Base-by-base conservation (phyloP, 2,888 invertebrate genomes). In the Tromatobia lineatoria region DNA sequence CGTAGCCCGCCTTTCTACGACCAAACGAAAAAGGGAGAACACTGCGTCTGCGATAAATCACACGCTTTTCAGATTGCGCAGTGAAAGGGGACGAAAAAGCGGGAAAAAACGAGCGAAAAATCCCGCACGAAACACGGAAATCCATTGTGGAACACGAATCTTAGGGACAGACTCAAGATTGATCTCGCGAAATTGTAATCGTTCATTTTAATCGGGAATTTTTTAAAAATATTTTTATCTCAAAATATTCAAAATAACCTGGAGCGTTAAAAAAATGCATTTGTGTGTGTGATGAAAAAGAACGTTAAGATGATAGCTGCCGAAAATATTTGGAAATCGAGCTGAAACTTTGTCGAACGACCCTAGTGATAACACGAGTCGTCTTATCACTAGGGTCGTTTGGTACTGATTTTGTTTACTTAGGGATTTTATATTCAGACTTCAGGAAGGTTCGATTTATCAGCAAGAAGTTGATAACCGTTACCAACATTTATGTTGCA, bases 31-130 rank as follows among this genome's bases (percentile, higher is more conserved):
- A 77, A 71, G 64, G 45, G 76, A 80, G 34, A 75, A 80, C 70
- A 75, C 73, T 77, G 52, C 83, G 73, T 80, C 76, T 42, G 42
- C 50, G 71, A 83, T 83, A 76, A 83, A 80, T 83, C 80, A 83
- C 59, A n/a, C 52, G 23, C 20, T 76, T 69, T 64, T 64, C 71
- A 67, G 76, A 59, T 20, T 29, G 4, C 42, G 34, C 52, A 52
- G 29, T 38, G 42, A 67, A 69, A 42, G 38, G 11, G 38, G 34
- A 42, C 18, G 11, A 47, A 73, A 59, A 47, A n/a, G 59, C 25
- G 29, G 7, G 11, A 7, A 13, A 47, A 18, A 18, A 0, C n/a
- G n/a, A 34, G 8, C 1, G 3, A 18, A 18, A 29, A 50, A 29
- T 20, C 42, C 20, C 23, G 47, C 13, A 45, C 38, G 29, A 67